Evolutionary conservation across 2,797 vertebrate genomes (phyloP).

Genomic region (Chrosomus eos): DNA sequence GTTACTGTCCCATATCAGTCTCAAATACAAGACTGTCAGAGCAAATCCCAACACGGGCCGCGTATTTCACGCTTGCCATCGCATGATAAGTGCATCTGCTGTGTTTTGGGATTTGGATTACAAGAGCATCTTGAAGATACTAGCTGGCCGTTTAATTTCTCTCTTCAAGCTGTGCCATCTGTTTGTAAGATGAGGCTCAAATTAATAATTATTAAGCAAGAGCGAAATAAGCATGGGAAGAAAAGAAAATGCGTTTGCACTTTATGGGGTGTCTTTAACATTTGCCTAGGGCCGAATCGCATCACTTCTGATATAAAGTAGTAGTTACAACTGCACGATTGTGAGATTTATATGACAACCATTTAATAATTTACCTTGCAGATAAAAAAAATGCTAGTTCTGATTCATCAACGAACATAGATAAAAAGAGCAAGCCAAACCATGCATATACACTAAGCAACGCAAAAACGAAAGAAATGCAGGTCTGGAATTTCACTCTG

Average conservation of each 20-base stretch:
- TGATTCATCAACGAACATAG: background rate
- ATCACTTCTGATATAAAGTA: background rate
- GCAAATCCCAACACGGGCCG: conserved; percentile 54
- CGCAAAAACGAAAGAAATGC: background rate
- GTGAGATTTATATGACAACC: background rate
- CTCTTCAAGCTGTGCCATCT: conserved; percentile 42
- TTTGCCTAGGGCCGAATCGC: background rate
- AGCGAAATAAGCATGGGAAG: background rate
- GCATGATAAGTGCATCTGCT: conserved; percentile 68
- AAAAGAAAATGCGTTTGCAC: background rate
- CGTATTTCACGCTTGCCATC: conserved; percentile 63
- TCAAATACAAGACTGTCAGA: conserved; percentile 27
- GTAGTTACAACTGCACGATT: background rate
- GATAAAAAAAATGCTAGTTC: background rate
- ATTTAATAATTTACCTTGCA: background rate
- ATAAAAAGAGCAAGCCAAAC: background rate
- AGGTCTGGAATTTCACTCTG: background rate
- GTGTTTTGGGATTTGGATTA: conserved; percentile 57
- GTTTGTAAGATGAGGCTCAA: conserved; percentile 29
- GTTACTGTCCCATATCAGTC: conserved; percentile 27
- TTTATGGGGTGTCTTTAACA: background rate
- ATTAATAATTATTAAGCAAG: conserved; percentile 19
- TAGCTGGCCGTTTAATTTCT: conserved; percentile 27
- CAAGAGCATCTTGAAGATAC: conserved; percentile 34
- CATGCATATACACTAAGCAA: background rate